A percentile compares a stretch with the other conserved stretches of the same genome.
Conservation (phyloP, 1,140 invertebrate species). For the Nasonia vitripennis region DNA sequence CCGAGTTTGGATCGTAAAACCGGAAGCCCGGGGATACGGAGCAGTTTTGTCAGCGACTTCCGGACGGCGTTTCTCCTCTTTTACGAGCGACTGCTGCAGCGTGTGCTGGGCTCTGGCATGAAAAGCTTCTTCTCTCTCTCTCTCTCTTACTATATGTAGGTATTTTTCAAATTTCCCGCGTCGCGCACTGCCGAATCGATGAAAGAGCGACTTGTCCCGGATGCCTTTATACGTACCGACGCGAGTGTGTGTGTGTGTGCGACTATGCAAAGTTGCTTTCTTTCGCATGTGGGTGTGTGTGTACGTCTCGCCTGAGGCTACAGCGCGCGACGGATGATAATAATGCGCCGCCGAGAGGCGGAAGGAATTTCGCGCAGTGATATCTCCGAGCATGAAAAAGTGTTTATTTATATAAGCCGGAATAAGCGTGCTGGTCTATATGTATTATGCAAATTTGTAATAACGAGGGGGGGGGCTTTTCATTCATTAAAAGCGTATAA, state of each 20-base stretch:
- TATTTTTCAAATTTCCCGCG: conserved; percentile 28
- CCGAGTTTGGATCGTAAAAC: conserved; percentile 7
- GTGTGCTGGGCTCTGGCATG: not conserved
- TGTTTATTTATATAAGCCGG: not conserved
- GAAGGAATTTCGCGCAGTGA: not conserved
- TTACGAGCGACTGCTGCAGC: not conserved
- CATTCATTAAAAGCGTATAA: too few relatives aligned
- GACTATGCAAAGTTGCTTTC: not conserved
- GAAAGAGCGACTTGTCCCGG: not conserved
- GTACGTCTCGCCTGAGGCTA: not conserved
- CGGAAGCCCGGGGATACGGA: conserved; percentile 33
- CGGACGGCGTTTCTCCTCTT: not conserved
- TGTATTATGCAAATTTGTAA: too few relatives aligned
- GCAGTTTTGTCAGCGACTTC: conserved; percentile 32
- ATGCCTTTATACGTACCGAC: not conserved
- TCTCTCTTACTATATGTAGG: not conserved
- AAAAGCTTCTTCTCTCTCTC: not conserved
- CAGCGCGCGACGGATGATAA: not conserved
- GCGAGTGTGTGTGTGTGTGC: not conserved
- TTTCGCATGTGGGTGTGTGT: not conserved
- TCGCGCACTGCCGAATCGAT: not conserved
- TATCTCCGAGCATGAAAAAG: not conserved
- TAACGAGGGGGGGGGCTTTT: too few relatives aligned
- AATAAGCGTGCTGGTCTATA: not conserved
- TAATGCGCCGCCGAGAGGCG: not conserved